Evolutionary conservation across 2,797 vertebrate genomes (phyloP).

Genomic region (Urophycis tenuis): DNA sequence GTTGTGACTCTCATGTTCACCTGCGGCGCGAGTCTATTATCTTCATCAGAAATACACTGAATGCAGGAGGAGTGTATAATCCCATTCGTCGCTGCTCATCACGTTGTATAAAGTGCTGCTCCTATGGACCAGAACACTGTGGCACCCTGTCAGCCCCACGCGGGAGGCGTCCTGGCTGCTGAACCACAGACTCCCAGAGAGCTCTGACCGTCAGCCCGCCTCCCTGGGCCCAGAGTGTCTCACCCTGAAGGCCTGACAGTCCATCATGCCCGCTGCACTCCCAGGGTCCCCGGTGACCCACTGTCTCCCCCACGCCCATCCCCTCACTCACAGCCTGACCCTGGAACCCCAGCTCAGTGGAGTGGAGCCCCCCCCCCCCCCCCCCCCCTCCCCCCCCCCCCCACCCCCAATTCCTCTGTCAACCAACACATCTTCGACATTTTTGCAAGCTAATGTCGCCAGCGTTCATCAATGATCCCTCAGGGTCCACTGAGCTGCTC

Average conservation of each 20-base stretch:
- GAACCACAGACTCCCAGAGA: slow-evolving; percentile 31
- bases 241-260: slow-evolving; percentile 51
- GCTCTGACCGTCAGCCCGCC: slow-evolving; percentile 55
- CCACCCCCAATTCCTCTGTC: background rate
- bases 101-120: background rate
- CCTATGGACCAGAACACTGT: background rate
- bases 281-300: slow-evolving; percentile 47
- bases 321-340: slow-evolving; percentile 30
- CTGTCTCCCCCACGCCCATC: slow-evolving; percentile 38
- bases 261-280: slow-evolving; percentile 55
- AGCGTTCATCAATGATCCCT: background rate
- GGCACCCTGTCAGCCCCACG: background rate
- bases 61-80: background rate
- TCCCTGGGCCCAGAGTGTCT: slow-evolving; percentile 37
- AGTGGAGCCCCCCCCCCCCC: background rate
- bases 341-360: slow-evolving; percentile 6
- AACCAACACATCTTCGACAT: slow-evolving; percentile 25
- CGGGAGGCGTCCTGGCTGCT: background rate
- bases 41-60: background rate
- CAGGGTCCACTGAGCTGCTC: background rate
- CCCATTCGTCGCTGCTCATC: background rate
- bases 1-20: background rate
- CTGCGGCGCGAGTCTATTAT: background rate
- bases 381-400: background rate
- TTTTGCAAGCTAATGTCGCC: slow-evolving; percentile 13